phyloP scores from a whole-genome alignment of 2,113 vertebrate genomes.

The Cettia cetti region DNA sequence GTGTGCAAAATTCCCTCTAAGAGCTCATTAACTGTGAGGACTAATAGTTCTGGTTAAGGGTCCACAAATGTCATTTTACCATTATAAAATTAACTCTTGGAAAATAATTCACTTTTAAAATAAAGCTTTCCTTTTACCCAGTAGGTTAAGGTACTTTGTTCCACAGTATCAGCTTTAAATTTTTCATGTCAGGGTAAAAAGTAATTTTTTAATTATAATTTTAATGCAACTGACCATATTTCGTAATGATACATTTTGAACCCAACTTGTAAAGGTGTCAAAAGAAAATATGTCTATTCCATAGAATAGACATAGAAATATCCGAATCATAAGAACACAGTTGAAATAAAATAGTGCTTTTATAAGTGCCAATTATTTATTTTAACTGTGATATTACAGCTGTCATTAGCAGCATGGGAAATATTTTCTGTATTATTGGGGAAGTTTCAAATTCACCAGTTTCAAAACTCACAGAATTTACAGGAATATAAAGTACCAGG shows the following conservation, averaged over 20 bases:
- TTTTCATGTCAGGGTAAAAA: slow-evolving; percentile 61
- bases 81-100: slow-evolving; percentile 52
- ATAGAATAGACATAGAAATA: slow-evolving; percentile 9
- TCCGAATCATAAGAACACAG: not conserved
- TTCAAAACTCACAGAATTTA: not conserved
- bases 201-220: slow-evolving; percentile 65
- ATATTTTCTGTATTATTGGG: not conserved
- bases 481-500: not conserved
- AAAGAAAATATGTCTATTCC: slow-evolving; percentile 53
- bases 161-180: slow-evolving; percentile 18
- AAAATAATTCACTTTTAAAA: slow-evolving; percentile 56
- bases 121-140: slow-evolving; percentile 58
- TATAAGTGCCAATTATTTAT: slow-evolving; percentile 56
- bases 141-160: slow-evolving; percentile 57
- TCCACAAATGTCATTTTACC: slow-evolving; percentile 16
- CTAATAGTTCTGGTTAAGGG: slow-evolving; percentile 43
- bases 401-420: not conserved
- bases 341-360: slow-evolving; percentile 49
- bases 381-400: slow-evolving; percentile 40
- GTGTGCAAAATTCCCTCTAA: not conserved
- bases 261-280: slow-evolving; percentile 60
- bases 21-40: slow-evolving; percentile 39
- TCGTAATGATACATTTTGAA: slow-evolving; percentile 50
- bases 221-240: slow-evolving; percentile 56
- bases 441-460: not conserved